Percentiles rank a stretch among this genome's conserved stretches.
These are phyloP conservation scores for Argentina silus DNA, from an alignment of 2,797 vertebrate species.

Conservation along the genomic window DNA sequence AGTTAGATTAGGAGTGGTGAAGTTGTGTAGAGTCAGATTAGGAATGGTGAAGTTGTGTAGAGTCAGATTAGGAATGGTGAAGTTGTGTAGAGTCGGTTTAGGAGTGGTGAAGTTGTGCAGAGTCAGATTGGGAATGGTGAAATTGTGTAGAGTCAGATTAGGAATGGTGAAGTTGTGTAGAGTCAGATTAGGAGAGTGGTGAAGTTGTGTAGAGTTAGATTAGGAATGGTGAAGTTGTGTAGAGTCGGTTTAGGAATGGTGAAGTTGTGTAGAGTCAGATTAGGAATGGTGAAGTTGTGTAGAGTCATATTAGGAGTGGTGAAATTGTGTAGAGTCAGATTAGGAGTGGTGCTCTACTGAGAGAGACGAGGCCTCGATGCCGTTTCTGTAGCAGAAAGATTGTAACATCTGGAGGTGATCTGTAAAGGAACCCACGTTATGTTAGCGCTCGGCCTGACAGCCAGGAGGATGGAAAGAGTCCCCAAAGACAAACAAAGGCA, in stretches of 20 bases:
- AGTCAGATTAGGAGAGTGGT: too few species aligned
- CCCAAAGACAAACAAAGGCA: slow-evolving; percentile 38
- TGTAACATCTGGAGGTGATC: slow-evolving; percentile 74
- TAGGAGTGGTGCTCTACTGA: background rate
- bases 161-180: background rate
- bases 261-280: too few species aligned
- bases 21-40: background rate
- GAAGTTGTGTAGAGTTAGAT: too few species aligned
- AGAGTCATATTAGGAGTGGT: too few species aligned
- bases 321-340: background rate
- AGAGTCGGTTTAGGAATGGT: too few species aligned
- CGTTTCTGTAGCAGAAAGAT: slow-evolving; percentile 34
- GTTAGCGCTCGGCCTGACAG: slow-evolving; percentile 57
- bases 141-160: background rate
- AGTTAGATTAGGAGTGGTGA: background rate
- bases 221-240: too few species aligned
- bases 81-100: background rate
- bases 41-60: background rate
- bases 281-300: too few species aligned
- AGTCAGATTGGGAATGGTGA: background rate
- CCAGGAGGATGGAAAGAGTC: slow-evolving; percentile 33
- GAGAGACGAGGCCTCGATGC: slow-evolving; percentile 13
- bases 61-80: background rate
- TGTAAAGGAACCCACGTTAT: slow-evolving; percentile 47
- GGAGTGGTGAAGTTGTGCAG: background rate